These are phyloP conservation scores for Megaleporinus macrocephalus DNA, from an alignment of 2,113 vertebrate genomes.

Conservation along the genomic window DNA sequence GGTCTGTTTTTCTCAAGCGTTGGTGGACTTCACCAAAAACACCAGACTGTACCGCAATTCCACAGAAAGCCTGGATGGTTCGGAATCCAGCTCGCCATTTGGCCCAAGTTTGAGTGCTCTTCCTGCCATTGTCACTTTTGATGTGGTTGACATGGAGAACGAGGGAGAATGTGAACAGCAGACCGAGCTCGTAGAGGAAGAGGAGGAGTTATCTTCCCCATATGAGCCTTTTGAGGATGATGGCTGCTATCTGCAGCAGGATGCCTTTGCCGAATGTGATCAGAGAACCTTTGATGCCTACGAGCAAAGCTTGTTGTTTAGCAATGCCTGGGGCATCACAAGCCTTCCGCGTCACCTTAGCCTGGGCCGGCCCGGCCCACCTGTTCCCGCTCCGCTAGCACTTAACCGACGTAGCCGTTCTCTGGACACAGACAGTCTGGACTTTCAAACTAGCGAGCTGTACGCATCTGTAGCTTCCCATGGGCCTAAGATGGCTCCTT, in stretches of 20 bases:
- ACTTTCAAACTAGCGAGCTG: conserved; percentile 77
- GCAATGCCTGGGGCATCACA: conserved; percentile 85
- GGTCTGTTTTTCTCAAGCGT: conserved; percentile 91
- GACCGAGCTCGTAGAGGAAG: conserved; percentile 84
- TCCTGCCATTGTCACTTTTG: conserved; percentile 95
- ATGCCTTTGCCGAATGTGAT: conserved; percentile 86
- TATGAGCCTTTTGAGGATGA: conserved; percentile 87
- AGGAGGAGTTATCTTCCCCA: conserved; percentile 85
- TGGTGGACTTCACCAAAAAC: conserved; percentile 90
- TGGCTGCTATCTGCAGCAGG: conserved; percentile 83
- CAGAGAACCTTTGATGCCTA: conserved; percentile 84
- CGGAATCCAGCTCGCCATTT: conserved; percentile 83
- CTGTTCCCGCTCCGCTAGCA: conserved; percentile 80
- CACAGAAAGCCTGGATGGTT: conserved; percentile 79
- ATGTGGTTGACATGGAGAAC: conserved; percentile 92
- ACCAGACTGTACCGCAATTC: conserved; percentile 85
- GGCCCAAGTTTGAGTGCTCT: conserved; percentile 88
- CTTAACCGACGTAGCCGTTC: conserved; percentile 90
- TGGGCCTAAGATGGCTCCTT: conserved; percentile 61
- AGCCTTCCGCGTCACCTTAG: conserved; percentile 91
- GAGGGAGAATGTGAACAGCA: conserved; percentile 93
- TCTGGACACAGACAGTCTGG: conserved; percentile 89
- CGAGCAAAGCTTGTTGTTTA: conserved; percentile 76
- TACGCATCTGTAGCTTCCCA: conserved; percentile 62
- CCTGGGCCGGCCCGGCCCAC: conserved; percentile 78